These are phyloP conservation scores for Drosophila pachea DNA, from an alignment of 1,140 invertebrate species.

Conservation along the genomic window DNA sequence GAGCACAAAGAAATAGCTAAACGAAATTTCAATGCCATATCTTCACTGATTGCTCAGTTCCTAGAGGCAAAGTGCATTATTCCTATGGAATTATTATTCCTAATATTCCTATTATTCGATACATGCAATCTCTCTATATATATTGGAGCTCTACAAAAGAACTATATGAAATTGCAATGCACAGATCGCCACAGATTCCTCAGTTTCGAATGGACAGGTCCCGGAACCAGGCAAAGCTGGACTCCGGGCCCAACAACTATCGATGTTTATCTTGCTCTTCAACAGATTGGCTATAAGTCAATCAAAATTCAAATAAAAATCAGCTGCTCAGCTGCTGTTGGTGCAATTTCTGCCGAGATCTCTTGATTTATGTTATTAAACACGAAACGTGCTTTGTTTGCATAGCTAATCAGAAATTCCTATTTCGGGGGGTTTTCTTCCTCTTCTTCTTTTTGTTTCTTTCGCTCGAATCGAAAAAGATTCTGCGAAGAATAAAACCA, in stretches of 20 bases:
- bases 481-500: slow-evolving; percentile 32
- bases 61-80: background rate
- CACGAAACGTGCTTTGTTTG: slow-evolving; percentile 40
- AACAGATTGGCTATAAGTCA: slow-evolving; percentile 37
- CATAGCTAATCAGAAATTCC: slow-evolving; percentile 36
- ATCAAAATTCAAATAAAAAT: slow-evolving; percentile 27
- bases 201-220: background rate
- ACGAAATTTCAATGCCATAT: background rate
- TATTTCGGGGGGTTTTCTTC: background rate
- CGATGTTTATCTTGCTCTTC: slow-evolving; percentile 11
- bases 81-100: no score
- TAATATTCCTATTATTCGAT: no score
- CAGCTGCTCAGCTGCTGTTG: slow-evolving; percentile 27
- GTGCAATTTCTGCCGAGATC: slow-evolving; percentile 23
- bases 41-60: background rate
- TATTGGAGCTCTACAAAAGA: background rate
- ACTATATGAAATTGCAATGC: background rate
- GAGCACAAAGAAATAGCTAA: no score
- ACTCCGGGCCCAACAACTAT: background rate
- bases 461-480: slow-evolving; percentile 6
- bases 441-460: background rate
- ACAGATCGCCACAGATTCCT: background rate
- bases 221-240: background rate
- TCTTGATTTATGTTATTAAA: slow-evolving; percentile 45
- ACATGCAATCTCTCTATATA: background rate